Conservation (phyloP, 2,888 invertebrate genomes). For the Leptogaster cylindrica region DNA sequence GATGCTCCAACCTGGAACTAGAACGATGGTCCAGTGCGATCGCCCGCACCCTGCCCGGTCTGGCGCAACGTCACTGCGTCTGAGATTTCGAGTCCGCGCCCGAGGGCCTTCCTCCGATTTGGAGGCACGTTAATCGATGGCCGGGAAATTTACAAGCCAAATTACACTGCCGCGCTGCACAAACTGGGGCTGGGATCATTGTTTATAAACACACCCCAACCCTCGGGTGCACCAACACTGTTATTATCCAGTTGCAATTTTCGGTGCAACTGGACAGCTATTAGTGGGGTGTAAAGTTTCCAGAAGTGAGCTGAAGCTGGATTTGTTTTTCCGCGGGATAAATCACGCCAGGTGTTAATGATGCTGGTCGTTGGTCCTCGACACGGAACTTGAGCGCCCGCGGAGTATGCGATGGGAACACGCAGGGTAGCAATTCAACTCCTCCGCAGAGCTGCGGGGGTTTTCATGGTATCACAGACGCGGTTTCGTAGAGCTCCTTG, state of each 20-base stretch:
- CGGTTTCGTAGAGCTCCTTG: no score
- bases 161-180: constrained; percentile 8
- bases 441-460: no score
- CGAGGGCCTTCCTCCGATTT: constrained; percentile 17
- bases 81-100: constrained; percentile 35
- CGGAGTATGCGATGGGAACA: constrained; percentile 37
- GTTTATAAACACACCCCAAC: constrained; percentile 44
- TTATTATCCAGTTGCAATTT: constrained; percentile 46
- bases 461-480: no score
- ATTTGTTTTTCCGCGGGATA: constrained; percentile 15
- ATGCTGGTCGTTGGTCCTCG: background rate
- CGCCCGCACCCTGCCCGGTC: background rate
- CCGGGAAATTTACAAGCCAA: constrained; percentile 36
- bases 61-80: constrained; percentile 20
- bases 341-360: constrained; percentile 42
- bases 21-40: background rate
- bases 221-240: constrained; percentile 39
- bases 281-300: constrained; percentile 37
- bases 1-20: constrained; percentile 15
- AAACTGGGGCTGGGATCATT: constrained; percentile 20
- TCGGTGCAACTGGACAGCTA: constrained; percentile 39
- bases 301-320: constrained; percentile 11
- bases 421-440: no score
- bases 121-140: constrained; percentile 40
- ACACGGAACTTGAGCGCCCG: constrained; percentile 19